Conservation (phyloP, 2,113 vertebrate species). For the Ahaetulla prasina region DNA sequence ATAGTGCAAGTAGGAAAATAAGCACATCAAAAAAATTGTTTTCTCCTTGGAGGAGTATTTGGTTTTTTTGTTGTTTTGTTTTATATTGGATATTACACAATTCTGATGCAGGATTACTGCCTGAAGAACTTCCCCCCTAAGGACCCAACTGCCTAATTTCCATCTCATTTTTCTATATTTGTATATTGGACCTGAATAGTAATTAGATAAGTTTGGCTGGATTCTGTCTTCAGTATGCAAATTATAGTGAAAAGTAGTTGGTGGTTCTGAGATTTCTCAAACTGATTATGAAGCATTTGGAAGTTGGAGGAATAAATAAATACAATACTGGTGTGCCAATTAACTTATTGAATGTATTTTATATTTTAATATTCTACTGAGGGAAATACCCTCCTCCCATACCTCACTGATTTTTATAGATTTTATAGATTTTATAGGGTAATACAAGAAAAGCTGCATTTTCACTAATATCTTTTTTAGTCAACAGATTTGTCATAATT, state of each 20-base stretch:
- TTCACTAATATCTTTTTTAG: conserved; percentile 41
- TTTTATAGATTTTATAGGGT: too few species aligned
- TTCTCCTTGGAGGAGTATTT: neutral
- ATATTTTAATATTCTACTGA: conserved; percentile 27
- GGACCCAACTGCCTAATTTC: neutral
- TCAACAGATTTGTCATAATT: conserved; percentile 51
- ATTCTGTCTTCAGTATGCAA: neutral
- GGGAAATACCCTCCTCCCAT: neutral
- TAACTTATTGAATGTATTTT: neutral
- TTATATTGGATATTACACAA: neutral
- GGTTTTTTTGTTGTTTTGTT: neutral
- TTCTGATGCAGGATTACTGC: neutral
- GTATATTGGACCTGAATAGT: neutral
- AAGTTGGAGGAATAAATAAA: neutral
- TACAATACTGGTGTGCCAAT: conserved; percentile 11
- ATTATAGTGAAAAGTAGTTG: neutral
- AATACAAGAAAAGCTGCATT: conserved; percentile 49
- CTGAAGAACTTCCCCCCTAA: neutral
- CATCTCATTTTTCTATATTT: neutral
- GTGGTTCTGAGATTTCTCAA: neutral
- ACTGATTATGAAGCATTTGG: conserved; percentile 19
- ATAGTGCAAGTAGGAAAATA: neutral
- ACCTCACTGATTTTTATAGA: conserved; percentile 55
- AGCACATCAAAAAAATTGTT: neutral
- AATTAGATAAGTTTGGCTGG: neutral